Base-by-base conservation (phyloP, 2,797 vertebrate genomes). In the Chromobotia macracanthus region DNA sequence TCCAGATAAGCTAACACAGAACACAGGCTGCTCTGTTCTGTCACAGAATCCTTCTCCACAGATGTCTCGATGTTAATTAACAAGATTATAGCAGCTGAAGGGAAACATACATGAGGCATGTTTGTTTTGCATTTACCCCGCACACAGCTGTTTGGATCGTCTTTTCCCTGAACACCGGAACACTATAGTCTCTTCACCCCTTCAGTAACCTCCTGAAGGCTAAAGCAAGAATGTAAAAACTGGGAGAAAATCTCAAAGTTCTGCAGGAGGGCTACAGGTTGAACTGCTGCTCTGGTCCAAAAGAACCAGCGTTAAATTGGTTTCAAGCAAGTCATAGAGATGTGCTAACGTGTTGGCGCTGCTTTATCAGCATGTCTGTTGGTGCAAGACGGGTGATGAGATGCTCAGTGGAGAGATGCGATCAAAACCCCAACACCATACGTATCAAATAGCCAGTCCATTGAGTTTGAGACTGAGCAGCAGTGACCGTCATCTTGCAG, bases 91-190 rank as follows among this genome's bases (percentile, higher is more conserved):
- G 92, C 93, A 94, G 94, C 94, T 94, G 92, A 93, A 87, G 87
- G 87, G 89, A 92, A 92, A 91, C 91, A 91, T 94, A 90, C 91
- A 90, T 89, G 81, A 92, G 90, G 91, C 90, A 90, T 95, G 93
- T 95, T 94, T 94, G 92, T 94, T 94, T 94, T 94, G 90, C 58
- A 58, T 58, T 58, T 58, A 13, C 11, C 13, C 12, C 3, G 11
- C 55, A 3, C 58, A 87, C 92, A 94, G 93, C 92, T 94, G 93
- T 91, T 90, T 92, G 91, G 90, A 90, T 89, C 90, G 90, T 92
- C 90, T 90, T 93, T 93, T 93, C 91, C 90, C 91, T 15, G 56
- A 58, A 58, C 56, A 88, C 90, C 91, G 15, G 56, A 58, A 58
- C 56, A 88, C 89, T 67, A 58, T 79, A 41, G 61, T 70, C 61